Conservation (phyloP, 2,113 vertebrate species). For the Noctilio leporinus region DNA sequence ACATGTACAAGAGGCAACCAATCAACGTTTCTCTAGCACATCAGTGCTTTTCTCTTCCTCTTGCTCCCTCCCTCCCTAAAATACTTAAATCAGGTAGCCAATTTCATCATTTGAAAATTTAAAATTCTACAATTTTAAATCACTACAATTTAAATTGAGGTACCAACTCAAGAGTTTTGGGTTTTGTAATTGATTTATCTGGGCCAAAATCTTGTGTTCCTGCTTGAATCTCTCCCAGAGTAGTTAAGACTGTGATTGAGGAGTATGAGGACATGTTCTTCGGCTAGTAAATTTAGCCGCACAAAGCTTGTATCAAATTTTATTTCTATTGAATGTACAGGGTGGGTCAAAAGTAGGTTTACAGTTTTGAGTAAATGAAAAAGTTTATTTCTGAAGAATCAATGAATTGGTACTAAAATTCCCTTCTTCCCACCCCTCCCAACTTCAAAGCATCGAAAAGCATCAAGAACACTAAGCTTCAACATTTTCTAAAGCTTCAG, state of each 20-base stretch:
- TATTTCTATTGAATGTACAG: neutral
- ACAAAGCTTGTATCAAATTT: neutral
- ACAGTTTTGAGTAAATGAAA: neutral
- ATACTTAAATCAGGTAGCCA: neutral
- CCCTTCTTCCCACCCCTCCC: neutral
- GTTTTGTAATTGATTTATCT: neutral
- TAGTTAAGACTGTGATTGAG: neutral
- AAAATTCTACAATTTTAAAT: neutral
- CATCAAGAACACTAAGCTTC: neutral
- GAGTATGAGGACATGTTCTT: no score
- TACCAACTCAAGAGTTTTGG: neutral
- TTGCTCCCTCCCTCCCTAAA: neutral
- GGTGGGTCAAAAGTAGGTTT: neutral
- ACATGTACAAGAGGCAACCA: no score
- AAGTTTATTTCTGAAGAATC: neutral
- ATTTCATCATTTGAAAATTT: no score
- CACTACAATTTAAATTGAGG: no score
- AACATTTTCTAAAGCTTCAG: neutral
- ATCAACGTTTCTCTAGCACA: no score
- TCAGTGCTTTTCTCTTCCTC: no score
- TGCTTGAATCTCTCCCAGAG: neutral
- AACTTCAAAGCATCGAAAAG: neutral
- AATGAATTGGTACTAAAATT: neutral
- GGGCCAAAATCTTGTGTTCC: neutral
- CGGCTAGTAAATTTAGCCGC: neutral